Evolutionary conservation across 2,888 invertebrate species (phyloP), one percentile per base, ranked within the genome.

Genomic region (Celastrina argiolus): DNA sequence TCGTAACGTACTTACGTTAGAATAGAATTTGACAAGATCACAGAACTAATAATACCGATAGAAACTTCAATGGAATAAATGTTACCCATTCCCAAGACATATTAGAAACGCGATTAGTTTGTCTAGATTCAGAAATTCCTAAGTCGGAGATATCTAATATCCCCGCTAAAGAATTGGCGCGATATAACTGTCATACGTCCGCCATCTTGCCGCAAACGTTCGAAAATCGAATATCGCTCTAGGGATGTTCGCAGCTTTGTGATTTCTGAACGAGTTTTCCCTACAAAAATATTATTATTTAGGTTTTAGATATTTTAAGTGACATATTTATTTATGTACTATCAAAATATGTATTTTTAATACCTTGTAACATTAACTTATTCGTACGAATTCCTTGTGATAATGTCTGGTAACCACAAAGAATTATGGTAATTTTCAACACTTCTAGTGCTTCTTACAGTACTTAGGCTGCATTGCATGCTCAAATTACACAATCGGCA

Each of bases 91-190:
- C 36, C 39, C 22, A 36, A 36, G 16, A 61, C 39, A 18, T 61
- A 18, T 36, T 61, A 36, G 18, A 34, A 61, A 75, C 76, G 73
- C 82, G 84, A 86, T 87, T 85, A 85, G 80, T 80, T 80, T 82
- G 84, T 87, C 86, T 81, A 56, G 58, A 59, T 64, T 66, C 65
- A 66, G 65, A 58, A 59, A 82, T 82, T 76, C 71, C 74, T 82
- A 83, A 85, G 82, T 83, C 79, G 79, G 78, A 83, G 82, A 85
- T 84, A 84, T 83, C 51, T 51, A 83, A 85, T 79, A 77, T 74
- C 84, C 82, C 83, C 83, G 82, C 84, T 83, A 86, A 90, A 88
- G 88, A 87, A 90, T 88, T 86, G 88, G 84, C 77, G 84, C 82
- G 84, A 84, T 87, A 87, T 87, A 87, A 83, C 78, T 79, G 80